Evolutionary conservation across 2,113 vertebrate genomes (phyloP).

Genomic region (Syngnathoides biaculeatus): DNA sequence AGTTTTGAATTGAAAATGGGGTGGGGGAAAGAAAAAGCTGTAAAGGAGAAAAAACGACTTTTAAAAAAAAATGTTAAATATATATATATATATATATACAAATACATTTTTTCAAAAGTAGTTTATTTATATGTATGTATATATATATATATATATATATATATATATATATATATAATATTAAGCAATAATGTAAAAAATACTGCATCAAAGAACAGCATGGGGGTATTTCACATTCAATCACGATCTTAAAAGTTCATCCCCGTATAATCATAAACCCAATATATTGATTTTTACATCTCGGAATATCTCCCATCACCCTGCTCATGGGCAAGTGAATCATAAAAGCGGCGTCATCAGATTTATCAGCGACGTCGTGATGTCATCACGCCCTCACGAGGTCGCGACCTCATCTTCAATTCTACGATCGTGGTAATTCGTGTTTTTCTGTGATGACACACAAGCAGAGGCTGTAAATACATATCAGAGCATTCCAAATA

Average conservation of each 20-base stretch:
- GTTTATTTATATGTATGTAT: too few species aligned
- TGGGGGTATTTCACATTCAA: background rate
- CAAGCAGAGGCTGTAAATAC: background rate
- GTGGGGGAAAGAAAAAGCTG: too few species aligned
- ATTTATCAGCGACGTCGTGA: slow-evolving; percentile 28
- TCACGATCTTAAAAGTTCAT: background rate
- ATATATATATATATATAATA: too few species aligned
- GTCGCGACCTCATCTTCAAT: slow-evolving; percentile 28
- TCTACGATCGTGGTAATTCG: background rate
- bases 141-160: too few species aligned
- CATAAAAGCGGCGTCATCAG: background rate
- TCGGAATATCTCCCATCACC: background rate
- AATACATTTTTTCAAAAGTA: too few species aligned
- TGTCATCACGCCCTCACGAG: slow-evolving; percentile 24
- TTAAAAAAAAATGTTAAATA: background rate
- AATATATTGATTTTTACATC: background rate
- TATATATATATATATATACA: too few species aligned
- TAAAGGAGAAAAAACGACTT: too few species aligned
- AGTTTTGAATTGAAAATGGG: too few species aligned
- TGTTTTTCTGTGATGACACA: background rate
- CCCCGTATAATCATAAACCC: background rate
- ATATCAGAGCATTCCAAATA: background rate
- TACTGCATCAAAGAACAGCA: background rate
- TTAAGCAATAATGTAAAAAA: background rate
- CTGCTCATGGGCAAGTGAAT: background rate